Base-by-base conservation (phyloP, 2,113 vertebrate genomes). In the Callionymus lyra region DNA sequence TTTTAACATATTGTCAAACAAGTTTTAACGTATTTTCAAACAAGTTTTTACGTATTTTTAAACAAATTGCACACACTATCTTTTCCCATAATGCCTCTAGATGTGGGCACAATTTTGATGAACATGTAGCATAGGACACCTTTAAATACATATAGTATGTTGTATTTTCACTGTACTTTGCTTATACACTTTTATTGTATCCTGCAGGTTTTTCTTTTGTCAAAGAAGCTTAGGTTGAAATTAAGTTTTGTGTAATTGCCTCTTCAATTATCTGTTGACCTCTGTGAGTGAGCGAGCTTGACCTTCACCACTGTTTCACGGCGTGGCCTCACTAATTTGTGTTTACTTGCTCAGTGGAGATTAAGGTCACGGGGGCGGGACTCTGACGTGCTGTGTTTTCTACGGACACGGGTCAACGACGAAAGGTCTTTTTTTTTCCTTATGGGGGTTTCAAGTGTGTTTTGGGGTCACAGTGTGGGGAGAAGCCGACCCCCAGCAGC, bases 381-480 rank as follows among this genome's bases (percentile, higher is more conserved):
- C 42, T 51, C 58, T 34, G 53, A 39, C 56, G 57, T 49, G 17
- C 40, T 27, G 50, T 66, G 65, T 75, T 76, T 65, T 56, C 34
- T 62, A 59, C 56, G 42, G 43, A 68, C 60, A 63, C 17, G 44
- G 79, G 70, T 76, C 74, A 77, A 11, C 11, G 48, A 44, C 31
- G 6, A 41, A 50, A 55, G 42, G 39, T 37, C 17, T 11, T 27
- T 50, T 27, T 11, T 27, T 50, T 27, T 59, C 52, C 35, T 41
- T n/a, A 8, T 34, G 46, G 40, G n/a, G 35, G 45, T 19, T 41
- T 16, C 0, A 10, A 48, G 32, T 40, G 44, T 52, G 41, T 71
- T 62, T 58, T 45, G 44, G 34, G 60, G 53, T 72, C 56, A 50
- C 6, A 35, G 45, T 56, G 59, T 65, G 49, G 66, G 52, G 57